Evolutionary conservation across 1,140 invertebrate species (phyloP).

Genomic region (Oscheius sp.): DNA sequence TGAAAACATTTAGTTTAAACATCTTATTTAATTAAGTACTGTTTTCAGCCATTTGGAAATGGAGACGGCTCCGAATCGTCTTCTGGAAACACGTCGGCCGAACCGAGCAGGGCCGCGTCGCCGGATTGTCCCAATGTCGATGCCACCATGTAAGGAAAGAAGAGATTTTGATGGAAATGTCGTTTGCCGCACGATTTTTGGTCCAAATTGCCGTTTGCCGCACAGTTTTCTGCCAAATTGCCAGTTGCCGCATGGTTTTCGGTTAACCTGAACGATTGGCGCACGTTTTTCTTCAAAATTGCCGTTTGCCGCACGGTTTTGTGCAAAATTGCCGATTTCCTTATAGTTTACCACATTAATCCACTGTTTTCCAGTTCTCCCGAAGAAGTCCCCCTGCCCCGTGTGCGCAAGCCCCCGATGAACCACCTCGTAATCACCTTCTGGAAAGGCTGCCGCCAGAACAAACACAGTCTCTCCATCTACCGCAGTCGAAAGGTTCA

Average conservation of each 20-base stretch:
- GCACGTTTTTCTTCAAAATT: background rate
- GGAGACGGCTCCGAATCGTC: no score
- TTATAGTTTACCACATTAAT: background rate
- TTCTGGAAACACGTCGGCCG: no score
- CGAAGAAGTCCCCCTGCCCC: background rate
- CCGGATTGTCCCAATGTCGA: background rate
- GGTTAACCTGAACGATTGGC: background rate
- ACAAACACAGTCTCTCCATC: slow-evolving; percentile 18
- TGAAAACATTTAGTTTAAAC: background rate
- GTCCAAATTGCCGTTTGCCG: no score
- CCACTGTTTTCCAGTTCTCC: background rate
- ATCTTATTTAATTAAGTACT: background rate
- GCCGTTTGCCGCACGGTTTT: background rate
- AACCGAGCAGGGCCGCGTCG: background rate
- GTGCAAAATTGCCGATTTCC: background rate
- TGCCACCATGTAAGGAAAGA: no score
- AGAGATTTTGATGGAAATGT: no score
- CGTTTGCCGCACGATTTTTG: no score
- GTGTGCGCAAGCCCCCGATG: background rate
- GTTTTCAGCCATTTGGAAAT: no score
- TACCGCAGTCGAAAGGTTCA: slow-evolving; percentile 25
- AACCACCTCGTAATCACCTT: slow-evolving; percentile 24
- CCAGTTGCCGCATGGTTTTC: no score
- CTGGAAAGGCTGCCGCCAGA: background rate
- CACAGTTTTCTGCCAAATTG: no score